These are phyloP conservation scores for Acleris holmiana DNA, from an alignment of 2,888 invertebrate genomes.

Conservation along the genomic window DNA sequence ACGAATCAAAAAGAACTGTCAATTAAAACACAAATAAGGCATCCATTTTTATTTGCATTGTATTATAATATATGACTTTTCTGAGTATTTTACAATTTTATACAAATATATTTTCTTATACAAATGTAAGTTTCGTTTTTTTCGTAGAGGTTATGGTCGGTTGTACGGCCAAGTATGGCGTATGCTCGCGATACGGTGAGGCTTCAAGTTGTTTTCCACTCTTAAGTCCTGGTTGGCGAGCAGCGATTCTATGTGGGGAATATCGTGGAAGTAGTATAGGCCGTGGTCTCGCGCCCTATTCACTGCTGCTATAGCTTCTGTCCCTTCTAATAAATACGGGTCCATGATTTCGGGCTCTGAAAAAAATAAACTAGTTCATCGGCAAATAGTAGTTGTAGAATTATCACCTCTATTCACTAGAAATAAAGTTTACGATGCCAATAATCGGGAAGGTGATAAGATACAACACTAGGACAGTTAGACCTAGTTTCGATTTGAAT, in stretches of 20 bases:
- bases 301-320: constrained; percentile 83
- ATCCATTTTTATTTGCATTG: constrained; percentile 14
- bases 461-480: no score
- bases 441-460: no score
- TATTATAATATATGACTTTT: constrained; percentile 30
- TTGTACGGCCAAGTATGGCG: constrained; percentile 85
- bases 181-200: constrained; percentile 85
- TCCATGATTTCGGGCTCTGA: constrained; percentile 66
- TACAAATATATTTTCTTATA: constrained; percentile 29
- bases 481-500: no score
- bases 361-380: constrained; percentile 24
- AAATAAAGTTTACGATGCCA: no score
- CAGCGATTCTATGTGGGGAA: constrained; percentile 86
- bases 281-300: constrained; percentile 81
- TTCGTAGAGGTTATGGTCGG: constrained; percentile 60
- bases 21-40: constrained; percentile 15
- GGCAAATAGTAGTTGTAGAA: no score
- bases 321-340: constrained; percentile 85
- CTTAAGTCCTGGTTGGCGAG: constrained; percentile 85
- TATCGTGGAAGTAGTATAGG: constrained; percentile 86
- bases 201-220: constrained; percentile 83
- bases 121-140: constrained; percentile 43
- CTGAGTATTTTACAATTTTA: constrained; percentile 40
- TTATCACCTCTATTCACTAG: no score
- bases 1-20: not conserved